phyloP scores from a whole-genome alignment of 2,888 invertebrate species.

The Drosophila affinis region DNA sequence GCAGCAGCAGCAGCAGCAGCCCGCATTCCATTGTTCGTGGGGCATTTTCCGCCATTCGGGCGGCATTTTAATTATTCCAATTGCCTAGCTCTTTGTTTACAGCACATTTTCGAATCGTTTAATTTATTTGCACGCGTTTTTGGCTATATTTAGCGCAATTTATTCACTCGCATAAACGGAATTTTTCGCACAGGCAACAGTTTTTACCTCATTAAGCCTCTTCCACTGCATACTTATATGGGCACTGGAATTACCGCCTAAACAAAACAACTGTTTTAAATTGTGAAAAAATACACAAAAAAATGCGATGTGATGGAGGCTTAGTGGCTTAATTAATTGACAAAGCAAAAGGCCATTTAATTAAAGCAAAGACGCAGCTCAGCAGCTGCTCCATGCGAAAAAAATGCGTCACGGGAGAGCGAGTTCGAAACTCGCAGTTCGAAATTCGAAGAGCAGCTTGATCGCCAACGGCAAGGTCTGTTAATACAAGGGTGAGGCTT shows the following conservation, averaged over 20 bases:
- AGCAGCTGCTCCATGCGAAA: constrained; percentile 46
- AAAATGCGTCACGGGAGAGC: constrained; percentile 33
- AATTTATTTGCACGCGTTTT: constrained; percentile 64
- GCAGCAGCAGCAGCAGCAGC: constrained; percentile 34
- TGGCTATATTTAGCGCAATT: constrained; percentile 63
- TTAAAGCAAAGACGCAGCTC: constrained; percentile 43
- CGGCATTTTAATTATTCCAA: constrained; percentile 76
- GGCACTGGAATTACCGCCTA: constrained; percentile 42
- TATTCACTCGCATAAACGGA: constrained; percentile 51
- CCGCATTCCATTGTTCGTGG: constrained; percentile 60
- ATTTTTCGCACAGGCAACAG: constrained; percentile 29
- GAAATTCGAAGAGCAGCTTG: background rate
- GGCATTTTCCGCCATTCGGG: constrained; percentile 42
- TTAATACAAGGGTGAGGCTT: background rate
- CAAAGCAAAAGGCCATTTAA: constrained; percentile 57
- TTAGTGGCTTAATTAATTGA: constrained; percentile 64
- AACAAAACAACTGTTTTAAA: constrained; percentile 29
- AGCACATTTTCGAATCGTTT: constrained; percentile 38
- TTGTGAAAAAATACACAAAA: constrained; percentile 30
- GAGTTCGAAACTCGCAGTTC: background rate
- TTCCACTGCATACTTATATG: constrained; percentile 66
- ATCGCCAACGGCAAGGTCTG: background rate
- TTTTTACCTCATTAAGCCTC: constrained; percentile 51
- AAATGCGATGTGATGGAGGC: background rate
- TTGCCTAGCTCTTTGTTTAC: constrained; percentile 71